Conservation (phyloP, 2,888 invertebrate genomes). For the Incurvaria masculella region DNA sequence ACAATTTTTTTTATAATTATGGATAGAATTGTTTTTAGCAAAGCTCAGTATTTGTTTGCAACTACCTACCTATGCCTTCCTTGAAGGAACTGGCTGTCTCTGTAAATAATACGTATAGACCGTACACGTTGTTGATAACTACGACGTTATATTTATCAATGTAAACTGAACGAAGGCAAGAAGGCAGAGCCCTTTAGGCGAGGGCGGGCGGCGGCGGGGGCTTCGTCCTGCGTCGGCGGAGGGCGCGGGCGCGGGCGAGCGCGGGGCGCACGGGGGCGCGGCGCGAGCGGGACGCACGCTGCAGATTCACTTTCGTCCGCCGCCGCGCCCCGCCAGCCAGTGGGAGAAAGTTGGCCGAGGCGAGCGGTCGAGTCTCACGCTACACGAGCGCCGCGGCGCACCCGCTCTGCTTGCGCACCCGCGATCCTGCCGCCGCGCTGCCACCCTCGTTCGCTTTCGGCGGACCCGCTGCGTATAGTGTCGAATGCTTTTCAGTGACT, state of each 20-base stretch:
- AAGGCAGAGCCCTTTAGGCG: conserved; percentile 23
- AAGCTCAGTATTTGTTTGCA: too few species aligned
- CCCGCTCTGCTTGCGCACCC: conserved; percentile 30
- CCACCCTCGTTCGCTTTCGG: background rate
- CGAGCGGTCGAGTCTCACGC: conserved; percentile 52
- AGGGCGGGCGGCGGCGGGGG: conserved; percentile 18
- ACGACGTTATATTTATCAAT: too few species aligned
- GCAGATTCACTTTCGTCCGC: conserved; percentile 57
- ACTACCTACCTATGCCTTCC: too few species aligned
- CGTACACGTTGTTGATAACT: too few species aligned
- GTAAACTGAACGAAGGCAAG: conserved; percentile 21
- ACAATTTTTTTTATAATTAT: too few species aligned
- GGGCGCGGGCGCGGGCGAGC: conserved; percentile 27
- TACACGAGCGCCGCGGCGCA: conserved; percentile 32
- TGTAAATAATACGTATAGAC: too few species aligned
- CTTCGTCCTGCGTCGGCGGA: conserved; percentile 29
- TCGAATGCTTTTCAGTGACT: background rate
- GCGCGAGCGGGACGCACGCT: too few species aligned
- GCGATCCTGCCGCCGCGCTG: conserved; percentile 8
- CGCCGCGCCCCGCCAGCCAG: conserved; percentile 37
- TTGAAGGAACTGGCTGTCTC: too few species aligned
- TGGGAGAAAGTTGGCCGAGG: conserved; percentile 56
- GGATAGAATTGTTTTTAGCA: too few species aligned
- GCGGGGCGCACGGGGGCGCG: conserved; percentile 18
- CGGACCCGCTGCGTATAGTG: background rate